Conservation (phyloP, 2,797 vertebrate species). For the Parambassis ranga region DNA sequence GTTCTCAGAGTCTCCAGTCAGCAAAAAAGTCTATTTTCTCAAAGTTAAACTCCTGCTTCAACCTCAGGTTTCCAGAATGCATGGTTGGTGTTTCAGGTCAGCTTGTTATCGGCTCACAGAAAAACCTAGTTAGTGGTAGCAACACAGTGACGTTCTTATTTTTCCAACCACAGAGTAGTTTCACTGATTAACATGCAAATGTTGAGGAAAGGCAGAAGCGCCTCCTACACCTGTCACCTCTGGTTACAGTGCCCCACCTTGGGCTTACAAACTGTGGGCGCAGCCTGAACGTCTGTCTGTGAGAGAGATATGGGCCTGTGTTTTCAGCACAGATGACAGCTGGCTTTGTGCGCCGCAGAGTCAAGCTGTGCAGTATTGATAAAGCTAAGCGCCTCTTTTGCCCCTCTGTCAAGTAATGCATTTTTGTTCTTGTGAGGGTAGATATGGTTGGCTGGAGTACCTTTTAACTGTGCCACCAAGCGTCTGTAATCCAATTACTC, state of each 20-base stretch:
- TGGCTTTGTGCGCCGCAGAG: constrained; percentile 45
- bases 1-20: not conserved
- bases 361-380: constrained; percentile 73
- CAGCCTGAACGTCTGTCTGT: constrained; percentile 11
- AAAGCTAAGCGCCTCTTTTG: constrained; percentile 57
- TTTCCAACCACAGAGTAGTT: not conserved
- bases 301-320: constrained; percentile 41
- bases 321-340: constrained; percentile 36
- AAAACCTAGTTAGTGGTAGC: not conserved
- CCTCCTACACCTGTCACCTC: constrained; percentile 47
- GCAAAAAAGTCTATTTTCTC: not conserved
- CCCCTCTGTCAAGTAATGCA: constrained; percentile 52
- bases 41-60: not conserved
- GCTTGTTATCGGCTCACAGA: not conserved
- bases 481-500: constrained; percentile 62
- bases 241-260: constrained; percentile 25
- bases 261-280: constrained; percentile 17
- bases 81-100: no score
- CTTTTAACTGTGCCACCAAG: constrained; percentile 46
- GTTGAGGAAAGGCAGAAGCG: not conserved
- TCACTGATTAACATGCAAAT: constrained; percentile 43
- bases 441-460: constrained; percentile 46
- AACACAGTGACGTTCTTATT: not conserved
- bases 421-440: constrained; percentile 55
- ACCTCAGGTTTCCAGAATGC: no score